phyloP scores from a whole-genome alignment of 2,113 vertebrate species.

The Echinops telfairi region DNA sequence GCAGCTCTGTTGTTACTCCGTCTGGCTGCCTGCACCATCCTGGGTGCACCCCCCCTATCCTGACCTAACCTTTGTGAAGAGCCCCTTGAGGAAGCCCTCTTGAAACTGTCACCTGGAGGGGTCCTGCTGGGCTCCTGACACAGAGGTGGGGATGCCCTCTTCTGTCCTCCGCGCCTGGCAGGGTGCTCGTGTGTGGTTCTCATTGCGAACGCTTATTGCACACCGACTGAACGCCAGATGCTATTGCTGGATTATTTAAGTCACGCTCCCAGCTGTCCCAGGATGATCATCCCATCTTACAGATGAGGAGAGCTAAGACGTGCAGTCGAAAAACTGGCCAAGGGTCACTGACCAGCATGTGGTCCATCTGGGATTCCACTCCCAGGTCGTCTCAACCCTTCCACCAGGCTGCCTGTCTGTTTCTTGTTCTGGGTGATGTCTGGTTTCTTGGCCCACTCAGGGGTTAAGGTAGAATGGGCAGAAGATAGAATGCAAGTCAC shows the following conservation, averaged over 20 bases:
- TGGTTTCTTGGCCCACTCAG: slow-evolving; percentile 40
- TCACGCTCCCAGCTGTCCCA: background rate
- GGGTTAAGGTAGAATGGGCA: slow-evolving; percentile 56
- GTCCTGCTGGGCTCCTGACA: background rate
- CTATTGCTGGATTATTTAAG: background rate
- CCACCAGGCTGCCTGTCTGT: background rate
- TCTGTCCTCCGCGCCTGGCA: background rate
- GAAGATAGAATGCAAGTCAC: slow-evolving; percentile 76
- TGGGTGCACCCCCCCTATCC: too few relatives aligned
- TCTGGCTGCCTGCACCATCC: background rate
- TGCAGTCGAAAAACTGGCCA: too few relatives aligned
- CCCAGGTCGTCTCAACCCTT: background rate
- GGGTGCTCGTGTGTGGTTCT: background rate
- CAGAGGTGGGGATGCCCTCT: background rate
- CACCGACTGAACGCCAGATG: background rate
- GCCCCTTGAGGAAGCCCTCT: too few relatives aligned
- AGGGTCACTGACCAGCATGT: too few relatives aligned
- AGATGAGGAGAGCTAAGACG: background rate
- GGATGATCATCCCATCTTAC: background rate
- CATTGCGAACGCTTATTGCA: background rate
- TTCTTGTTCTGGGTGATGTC: background rate
- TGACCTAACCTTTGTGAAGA: too few relatives aligned
- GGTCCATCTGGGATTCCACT: background rate
- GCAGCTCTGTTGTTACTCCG: background rate
- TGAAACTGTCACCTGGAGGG: background rate